phyloP scores from a whole-genome alignment of 2,113 vertebrate species.

The Okapia johnstoni region DNA sequence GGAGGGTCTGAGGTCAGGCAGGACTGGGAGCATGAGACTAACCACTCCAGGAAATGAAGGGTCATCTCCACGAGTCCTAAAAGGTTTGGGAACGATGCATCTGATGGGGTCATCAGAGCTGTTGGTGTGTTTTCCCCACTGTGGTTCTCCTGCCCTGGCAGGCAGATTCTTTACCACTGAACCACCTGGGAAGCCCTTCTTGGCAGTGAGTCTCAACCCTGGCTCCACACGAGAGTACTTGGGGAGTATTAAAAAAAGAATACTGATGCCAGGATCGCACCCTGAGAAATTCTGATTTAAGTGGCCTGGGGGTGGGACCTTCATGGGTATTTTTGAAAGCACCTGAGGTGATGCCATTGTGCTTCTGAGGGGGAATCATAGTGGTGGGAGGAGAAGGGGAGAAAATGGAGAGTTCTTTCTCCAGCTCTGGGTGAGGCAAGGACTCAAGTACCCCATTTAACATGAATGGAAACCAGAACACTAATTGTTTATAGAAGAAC shows the following conservation, averaged over 20 bases:
- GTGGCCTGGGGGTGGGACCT: neutral
- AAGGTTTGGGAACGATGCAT: accelerated
- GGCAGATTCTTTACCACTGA: neutral
- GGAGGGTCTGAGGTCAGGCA: neutral
- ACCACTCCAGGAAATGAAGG: neutral
- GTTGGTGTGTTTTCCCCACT: accelerated
- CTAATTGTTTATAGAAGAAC: neutral
- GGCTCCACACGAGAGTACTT: accelerated
- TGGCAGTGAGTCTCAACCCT: neutral
- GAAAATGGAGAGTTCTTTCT: neutral
- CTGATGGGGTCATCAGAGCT: accelerated
- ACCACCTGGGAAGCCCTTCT: neutral
- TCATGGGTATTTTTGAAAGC: neutral
- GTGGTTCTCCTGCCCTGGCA: neutral
- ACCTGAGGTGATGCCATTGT: accelerated
- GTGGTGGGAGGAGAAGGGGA: neutral
- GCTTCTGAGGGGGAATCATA: neutral
- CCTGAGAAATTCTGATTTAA: too few species aligned
- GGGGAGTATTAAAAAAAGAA: neutral
- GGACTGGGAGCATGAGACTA: too few species aligned
- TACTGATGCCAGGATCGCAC: neutral
- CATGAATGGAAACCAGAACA: neutral
- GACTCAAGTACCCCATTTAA: neutral
- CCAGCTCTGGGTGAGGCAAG: neutral
- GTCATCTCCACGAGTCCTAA: accelerated